These are phyloP conservation scores for Rhinella marina DNA, from an alignment of 2,797 vertebrate species.

Conservation along the genomic window DNA sequence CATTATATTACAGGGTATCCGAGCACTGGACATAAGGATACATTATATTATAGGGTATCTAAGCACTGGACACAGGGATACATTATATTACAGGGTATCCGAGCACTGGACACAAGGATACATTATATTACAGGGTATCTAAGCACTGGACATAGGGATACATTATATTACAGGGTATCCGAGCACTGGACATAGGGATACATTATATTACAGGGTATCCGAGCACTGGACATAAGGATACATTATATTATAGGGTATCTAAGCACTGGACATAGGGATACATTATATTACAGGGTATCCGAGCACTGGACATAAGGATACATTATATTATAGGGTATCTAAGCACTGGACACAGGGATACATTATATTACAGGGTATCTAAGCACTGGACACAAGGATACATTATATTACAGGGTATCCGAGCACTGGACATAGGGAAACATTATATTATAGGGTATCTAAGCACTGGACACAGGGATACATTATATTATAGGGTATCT, in stretches of 20 bases:
- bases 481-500: too few species aligned
- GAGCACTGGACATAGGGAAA: too few species aligned
- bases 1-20: not conserved
- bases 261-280: not conserved
- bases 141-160: not conserved
- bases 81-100: not conserved
- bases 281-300: not conserved
- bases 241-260: not conserved
- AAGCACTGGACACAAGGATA: not conserved
- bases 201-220: not conserved
- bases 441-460: not conserved
- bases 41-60: not conserved
- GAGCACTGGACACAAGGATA: not conserved
- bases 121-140: not conserved
- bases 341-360: not conserved
- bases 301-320: not conserved
- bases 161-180: not conserved
- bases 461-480: not conserved
- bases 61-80: not conserved
- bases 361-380: not conserved
- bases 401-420: not conserved
- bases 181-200: not conserved
- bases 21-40: too few species aligned
- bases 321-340: not conserved
- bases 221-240: not conserved